phyloP scores from a whole-genome alignment of 2,888 invertebrate genomes.

The Eristalinus sepulchralis region DNA sequence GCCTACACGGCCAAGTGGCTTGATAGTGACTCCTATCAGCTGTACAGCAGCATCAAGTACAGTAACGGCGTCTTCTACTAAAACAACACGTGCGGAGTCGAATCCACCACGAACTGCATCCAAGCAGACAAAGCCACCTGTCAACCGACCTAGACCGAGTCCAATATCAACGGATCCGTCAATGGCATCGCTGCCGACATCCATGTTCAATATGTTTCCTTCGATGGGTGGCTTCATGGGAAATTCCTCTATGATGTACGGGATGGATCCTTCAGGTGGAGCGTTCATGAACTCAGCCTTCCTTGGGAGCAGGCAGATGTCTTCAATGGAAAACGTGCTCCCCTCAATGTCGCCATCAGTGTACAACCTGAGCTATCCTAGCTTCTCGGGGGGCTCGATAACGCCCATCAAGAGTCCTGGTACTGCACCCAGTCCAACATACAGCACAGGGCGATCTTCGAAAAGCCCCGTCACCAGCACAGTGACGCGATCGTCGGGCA shows the following conservation, averaged over 20 bases:
- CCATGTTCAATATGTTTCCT: slow-evolving; percentile 42
- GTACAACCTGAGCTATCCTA: slow-evolving; percentile 50
- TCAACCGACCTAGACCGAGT: slow-evolving; percentile 11
- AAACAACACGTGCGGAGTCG: slow-evolving; percentile 5
- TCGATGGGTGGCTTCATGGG: slow-evolving; percentile 26
- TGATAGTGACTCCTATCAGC: slow-evolving; percentile 55
- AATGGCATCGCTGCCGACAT: background rate
- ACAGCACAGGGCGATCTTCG: slow-evolving; percentile 38
- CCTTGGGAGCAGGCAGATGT: slow-evolving; percentile 30
- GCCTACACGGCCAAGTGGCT: slow-evolving; percentile 39
- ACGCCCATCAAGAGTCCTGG: slow-evolving; percentile 46
- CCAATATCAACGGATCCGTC: slow-evolving; percentile 21
- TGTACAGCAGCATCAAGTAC: slow-evolving; percentile 3
- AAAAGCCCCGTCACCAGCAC: slow-evolving; percentile 61
- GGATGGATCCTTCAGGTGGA: slow-evolving; percentile 43
- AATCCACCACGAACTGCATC: background rate
- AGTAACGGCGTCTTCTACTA: slow-evolving; percentile 15
- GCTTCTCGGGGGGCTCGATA: slow-evolving; percentile 59
- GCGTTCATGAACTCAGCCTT: slow-evolving; percentile 54
- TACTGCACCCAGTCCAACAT: slow-evolving; percentile 36
- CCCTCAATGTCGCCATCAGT: slow-evolving; percentile 36
- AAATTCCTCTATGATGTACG: slow-evolving; percentile 45
- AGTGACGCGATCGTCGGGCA: slow-evolving; percentile 35
- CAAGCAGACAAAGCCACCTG: slow-evolving; percentile 28
- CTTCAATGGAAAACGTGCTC: slow-evolving; percentile 33